Base-by-base conservation (phyloP, 2,113 vertebrate species). In the Sylvietta virens region DNA sequence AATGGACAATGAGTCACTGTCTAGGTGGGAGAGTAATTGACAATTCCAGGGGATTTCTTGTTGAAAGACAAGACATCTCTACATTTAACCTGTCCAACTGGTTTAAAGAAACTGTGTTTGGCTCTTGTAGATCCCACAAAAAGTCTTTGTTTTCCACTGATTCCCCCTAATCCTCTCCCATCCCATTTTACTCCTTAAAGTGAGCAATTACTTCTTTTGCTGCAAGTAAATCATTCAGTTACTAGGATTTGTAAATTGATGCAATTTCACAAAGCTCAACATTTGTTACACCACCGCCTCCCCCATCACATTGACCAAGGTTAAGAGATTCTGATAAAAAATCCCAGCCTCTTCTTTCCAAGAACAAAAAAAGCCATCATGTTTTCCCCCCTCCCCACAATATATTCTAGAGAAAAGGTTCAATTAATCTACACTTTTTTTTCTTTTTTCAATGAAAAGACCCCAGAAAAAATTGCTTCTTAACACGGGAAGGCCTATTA, bases 201-300 rank as follows among this genome's bases (percentile, higher is more conserved):
- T 77, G 74, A 24, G 35, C 51, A 85, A 62, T 81, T 70, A 10
- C 51, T 44, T 44, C 10, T 76, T 82, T 45, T 45, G 17, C 31
- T 62, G 23, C 20, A 39, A 10, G 6, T 45, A 70, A 91, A 76
- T 88, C 0, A 56, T 67, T 64, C 26, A 31, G 11, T 53, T 78
- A 80, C 19, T 54, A 40, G 39, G 20, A 81, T 62, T 58, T 58
- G 12, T n/a, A 83, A 92, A 74, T 17, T 15, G 10, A 10, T 67
- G 23, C 20, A 30, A 40, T 78, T 73, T 62, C 18, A 56, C 12
- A 57, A 11, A 79, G 20, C 9, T 57, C 72, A 67, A 11, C 18
- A 42, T 30, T 53, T 82, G 1, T 50, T 22, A 57, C 6, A 7
- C 2, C 2, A 11, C 2, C 0, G 0, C 3, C 4, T 64, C 8